Percentiles rank a stretch among this genome's conserved stretches.
Evolutionary conservation across 2,797 vertebrate species (phyloP).

Genomic region (Amblyopsis hoosieri): DNA sequence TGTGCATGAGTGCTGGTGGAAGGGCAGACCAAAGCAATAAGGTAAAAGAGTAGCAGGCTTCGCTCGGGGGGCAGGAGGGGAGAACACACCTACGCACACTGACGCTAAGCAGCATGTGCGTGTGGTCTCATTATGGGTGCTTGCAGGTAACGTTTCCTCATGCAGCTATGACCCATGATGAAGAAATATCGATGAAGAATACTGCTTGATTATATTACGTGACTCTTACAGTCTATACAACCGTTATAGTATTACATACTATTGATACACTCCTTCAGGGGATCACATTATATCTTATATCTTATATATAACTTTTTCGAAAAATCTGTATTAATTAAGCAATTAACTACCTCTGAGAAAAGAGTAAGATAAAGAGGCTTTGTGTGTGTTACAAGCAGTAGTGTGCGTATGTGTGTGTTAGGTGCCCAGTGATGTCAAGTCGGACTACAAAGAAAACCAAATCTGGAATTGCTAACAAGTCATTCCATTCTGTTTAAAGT

Average conservation of each 20-base stretch:
- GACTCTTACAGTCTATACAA: too few relatives aligned
- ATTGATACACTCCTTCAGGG: too few relatives aligned
- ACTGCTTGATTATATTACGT: too few relatives aligned
- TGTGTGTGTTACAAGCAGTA: not conserved
- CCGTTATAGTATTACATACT: too few relatives aligned
- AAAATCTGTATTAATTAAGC: conserved; percentile 15
- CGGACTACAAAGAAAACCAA: not conserved
- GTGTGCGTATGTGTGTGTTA: conserved; percentile 26
- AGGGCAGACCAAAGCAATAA: conserved; percentile 67
- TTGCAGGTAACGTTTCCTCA: too few relatives aligned
- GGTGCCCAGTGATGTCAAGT: conserved; percentile 25
- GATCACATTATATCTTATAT: too few relatives aligned
- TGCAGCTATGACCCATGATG: too few relatives aligned
- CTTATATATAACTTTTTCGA: too few relatives aligned
- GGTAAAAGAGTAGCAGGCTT: conserved; percentile 52
- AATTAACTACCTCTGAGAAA: conserved; percentile 37
- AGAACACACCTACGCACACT: conserved; percentile 13
- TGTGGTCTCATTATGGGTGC: conserved; percentile 1
- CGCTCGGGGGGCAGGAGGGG: conserved; percentile 28
- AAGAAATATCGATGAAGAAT: too few relatives aligned
- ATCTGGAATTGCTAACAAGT: conserved; percentile 64
- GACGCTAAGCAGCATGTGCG: conserved; percentile 8
- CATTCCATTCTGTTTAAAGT: conserved; percentile 80
- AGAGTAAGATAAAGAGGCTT: conserved; percentile 13
- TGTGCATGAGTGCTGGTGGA: conserved; percentile 68